Evolutionary conservation across 2,888 invertebrate species (phyloP), one percentile per base, ranked within the genome.

Genomic region (Drosophila tanythrix): DNA sequence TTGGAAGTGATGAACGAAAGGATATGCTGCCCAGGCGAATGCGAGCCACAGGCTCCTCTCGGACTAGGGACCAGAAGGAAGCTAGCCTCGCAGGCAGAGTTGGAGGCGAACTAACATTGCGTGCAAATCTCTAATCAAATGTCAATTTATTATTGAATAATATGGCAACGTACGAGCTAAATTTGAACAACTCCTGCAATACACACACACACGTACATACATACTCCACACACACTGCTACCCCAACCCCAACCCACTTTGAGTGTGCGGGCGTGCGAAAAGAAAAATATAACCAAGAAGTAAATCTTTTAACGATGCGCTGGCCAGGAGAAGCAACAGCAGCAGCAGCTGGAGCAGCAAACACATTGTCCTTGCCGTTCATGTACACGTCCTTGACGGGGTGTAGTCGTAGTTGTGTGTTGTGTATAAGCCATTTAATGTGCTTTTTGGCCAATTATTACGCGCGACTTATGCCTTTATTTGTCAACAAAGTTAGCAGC

Each of bases 391-490:
- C 83, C 82, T 83, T 82, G 70, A 51, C 43, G 36, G 25, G 35
- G 35, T 53, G 55, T 53, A 51, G 31, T 51, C 52, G 7, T 11
- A n/a, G 51, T 7, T 4, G 25, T 18, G 60, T 64, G 60, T 64
- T 33, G 74, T 33, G 74, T 69, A 70, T 78, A 85, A 82, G 90
- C 90, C 83, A 86, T 88, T 86, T 85, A 85, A 83, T 86, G 90
- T 86, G 79, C 81, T 83, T 80, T 89, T 89, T 75, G 83, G 83
- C 89, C 87, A 87, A 87, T 87, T 87, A 87, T 87, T 86, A 83
- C 87, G 87, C 87, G 87, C 87, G 90, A 87, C 88, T 87, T 87
- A 89, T 87, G 90, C 88, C 82, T 85, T 89, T 87, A 90, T 87
- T 88, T 89, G 88, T 85, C 76, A 84, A 88, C 82, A 88, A 87